These are phyloP conservation scores for Heliconius hewitsoni DNA, from an alignment of 1,140 invertebrate species.

Conservation along the genomic window DNA sequence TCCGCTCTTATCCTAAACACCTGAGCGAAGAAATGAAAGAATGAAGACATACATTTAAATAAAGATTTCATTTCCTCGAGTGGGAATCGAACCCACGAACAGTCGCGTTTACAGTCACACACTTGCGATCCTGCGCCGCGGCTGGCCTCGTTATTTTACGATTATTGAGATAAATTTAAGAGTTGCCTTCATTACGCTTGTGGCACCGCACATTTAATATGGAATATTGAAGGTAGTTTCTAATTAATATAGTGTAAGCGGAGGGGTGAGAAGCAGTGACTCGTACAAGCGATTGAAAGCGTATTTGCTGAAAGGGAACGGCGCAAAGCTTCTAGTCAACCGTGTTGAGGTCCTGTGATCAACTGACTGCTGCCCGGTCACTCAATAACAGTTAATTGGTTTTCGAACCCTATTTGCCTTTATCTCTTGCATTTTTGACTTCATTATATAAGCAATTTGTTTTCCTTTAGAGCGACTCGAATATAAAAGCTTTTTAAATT, in stretches of 20 bases:
- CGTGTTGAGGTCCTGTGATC: slow-evolving; percentile 52
- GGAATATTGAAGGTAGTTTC: slow-evolving; percentile 27
- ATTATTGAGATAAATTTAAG: slow-evolving; percentile 5
- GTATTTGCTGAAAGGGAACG: slow-evolving; percentile 56
- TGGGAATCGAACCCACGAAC: no score
- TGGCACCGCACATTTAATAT: not conserved
- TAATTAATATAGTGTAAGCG: slow-evolving; percentile 48
- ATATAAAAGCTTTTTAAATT: not conserved
- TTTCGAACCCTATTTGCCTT: slow-evolving; percentile 32
- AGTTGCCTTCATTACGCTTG: not conserved
- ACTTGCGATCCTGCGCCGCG: not conserved
- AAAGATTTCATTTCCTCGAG: no score
- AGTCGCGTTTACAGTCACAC: no score
- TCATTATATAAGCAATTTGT: slow-evolving; percentile 13
- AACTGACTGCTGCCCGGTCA: slow-evolving; percentile 64
- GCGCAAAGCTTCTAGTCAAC: slow-evolving; percentile 61
- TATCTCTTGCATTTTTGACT: slow-evolving; percentile 23
- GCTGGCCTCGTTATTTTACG: not conserved
- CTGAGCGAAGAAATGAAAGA: no score
- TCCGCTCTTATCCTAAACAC: no score
- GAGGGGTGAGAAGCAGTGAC: slow-evolving; percentile 57
- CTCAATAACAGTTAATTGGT: slow-evolving; percentile 50
- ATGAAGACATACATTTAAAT: no score
- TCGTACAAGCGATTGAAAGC: slow-evolving; percentile 60
- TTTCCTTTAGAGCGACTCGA: not conserved